Conservation (phyloP, 2,113 vertebrate species). For the Prunella himalayana region DNA sequence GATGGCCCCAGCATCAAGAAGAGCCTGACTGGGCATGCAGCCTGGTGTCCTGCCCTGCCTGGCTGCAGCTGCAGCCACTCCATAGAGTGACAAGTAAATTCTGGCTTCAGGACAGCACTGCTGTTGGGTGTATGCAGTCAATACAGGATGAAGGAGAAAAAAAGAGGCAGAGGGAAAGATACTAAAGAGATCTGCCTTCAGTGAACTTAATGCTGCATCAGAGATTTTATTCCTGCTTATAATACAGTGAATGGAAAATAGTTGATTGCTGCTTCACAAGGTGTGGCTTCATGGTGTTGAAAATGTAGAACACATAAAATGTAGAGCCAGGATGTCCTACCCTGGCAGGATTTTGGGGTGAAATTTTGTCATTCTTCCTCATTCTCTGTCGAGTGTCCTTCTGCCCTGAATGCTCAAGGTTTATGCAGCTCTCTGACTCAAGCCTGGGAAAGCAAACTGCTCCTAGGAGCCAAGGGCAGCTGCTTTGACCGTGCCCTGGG, state of each 20-base stretch:
- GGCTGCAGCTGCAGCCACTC: not conserved
- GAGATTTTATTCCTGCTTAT: not conserved
- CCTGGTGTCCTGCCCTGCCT: not conserved
- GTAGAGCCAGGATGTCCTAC: not conserved
- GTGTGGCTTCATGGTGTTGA: not conserved
- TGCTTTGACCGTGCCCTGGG: not conserved
- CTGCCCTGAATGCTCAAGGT: not conserved
- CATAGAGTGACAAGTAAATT: not conserved
- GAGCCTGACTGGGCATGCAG: accelerated
- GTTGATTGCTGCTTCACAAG: not conserved
- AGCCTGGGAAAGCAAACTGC: not conserved
- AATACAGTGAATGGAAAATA: not conserved
- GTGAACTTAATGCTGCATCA: not conserved
- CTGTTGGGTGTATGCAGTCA: accelerated
- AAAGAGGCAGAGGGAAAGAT: not conserved
- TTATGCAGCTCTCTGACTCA: not conserved
- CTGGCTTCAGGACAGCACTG: not conserved
- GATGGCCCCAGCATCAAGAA: not conserved
- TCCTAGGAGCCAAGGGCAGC: not conserved
- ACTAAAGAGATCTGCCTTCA: not conserved
- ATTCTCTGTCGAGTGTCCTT: not conserved
- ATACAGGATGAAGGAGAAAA: not conserved
- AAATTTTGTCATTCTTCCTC: not conserved
- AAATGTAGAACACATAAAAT: accelerated
- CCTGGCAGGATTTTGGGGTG: not conserved